Conservation (phyloP, 2,888 invertebrate genomes). For the Quadroppia sp. region DNA sequence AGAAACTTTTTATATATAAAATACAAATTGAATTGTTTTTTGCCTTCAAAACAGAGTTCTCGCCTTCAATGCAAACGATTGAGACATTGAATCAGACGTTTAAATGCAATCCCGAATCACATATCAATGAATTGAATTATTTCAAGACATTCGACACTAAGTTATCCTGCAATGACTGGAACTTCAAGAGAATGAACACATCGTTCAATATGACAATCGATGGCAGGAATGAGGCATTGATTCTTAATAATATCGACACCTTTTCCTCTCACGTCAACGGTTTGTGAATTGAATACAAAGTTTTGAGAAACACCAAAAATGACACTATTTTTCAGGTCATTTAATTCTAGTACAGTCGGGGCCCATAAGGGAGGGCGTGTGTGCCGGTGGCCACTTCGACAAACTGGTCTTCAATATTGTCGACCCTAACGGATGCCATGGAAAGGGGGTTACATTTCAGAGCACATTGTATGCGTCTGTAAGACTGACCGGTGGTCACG, state of each 20-base stretch:
- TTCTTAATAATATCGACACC: neutral
- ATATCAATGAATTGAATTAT: slow-evolving; percentile 9
- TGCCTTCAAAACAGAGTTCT: too few relatives aligned
- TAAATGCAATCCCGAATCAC: neutral
- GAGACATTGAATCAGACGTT: slow-evolving; percentile 1
- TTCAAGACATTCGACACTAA: neutral
- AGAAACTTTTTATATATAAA: too few relatives aligned
- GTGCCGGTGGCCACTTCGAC: neutral
- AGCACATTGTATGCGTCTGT: neutral
- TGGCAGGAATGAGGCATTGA: neutral
- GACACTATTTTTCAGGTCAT: neutral
- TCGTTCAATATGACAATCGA: neutral
- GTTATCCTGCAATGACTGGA: slow-evolving; percentile 14
- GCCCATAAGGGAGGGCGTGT: neutral
- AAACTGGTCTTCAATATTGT: slow-evolving; percentile 13
- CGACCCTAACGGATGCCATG: neutral
- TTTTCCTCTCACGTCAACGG: neutral
- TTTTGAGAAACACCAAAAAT: too few relatives aligned
- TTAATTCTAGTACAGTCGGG: neutral
- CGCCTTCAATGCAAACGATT: neutral
- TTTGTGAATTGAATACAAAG: too few relatives aligned
- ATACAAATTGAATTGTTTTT: too few relatives aligned
- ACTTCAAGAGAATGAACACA: neutral
- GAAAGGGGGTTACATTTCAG: neutral
- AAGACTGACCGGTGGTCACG: neutral